Evolutionary conservation across 2,888 invertebrate genomes (phyloP).

Genomic region (Seira ritae): DNA sequence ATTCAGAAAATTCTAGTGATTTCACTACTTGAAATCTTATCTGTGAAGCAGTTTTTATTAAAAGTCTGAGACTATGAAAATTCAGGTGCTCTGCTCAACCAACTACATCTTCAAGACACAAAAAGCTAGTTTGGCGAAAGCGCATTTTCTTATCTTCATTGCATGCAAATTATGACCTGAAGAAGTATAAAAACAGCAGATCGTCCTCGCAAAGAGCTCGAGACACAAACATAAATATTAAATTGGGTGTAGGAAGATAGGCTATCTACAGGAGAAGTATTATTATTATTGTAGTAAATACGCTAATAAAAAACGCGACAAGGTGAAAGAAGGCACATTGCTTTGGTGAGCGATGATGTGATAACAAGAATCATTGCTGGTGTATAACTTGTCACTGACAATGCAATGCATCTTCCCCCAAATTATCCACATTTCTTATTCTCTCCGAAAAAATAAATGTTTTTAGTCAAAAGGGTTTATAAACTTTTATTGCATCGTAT

Average conservation of each 20-base stretch:
- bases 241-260: not conserved
- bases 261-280: slow-evolving; percentile 12
- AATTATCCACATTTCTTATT: not conserved
- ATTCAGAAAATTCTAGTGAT: not conserved
- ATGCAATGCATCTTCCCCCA: slow-evolving; percentile 1
- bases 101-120: not conserved
- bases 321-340: not conserved
- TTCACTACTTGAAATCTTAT: slow-evolving; percentile 35
- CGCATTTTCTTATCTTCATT: not conserved
- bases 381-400: not conserved
- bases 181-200: not conserved
- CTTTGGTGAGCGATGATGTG: too few relatives aligned
- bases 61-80: too few relatives aligned
- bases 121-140: not conserved
- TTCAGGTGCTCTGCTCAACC: not conserved
- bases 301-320: slow-evolving; percentile 26
- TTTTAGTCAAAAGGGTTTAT: not conserved
- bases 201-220: too few relatives aligned
- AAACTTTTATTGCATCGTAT: not conserved
- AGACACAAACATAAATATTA: not conserved
- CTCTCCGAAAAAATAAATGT: not conserved
- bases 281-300: slow-evolving; percentile 38
- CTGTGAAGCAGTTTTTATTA: slow-evolving; percentile 4
- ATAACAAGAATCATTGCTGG: slow-evolving; percentile 41
- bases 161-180: not conserved